A percentile compares a stretch with the other conserved stretches of the same genome.
These are phyloP conservation scores for Damaliscus lunatus DNA, from an alignment of 2,113 vertebrate genomes.

Conservation along the genomic window DNA sequence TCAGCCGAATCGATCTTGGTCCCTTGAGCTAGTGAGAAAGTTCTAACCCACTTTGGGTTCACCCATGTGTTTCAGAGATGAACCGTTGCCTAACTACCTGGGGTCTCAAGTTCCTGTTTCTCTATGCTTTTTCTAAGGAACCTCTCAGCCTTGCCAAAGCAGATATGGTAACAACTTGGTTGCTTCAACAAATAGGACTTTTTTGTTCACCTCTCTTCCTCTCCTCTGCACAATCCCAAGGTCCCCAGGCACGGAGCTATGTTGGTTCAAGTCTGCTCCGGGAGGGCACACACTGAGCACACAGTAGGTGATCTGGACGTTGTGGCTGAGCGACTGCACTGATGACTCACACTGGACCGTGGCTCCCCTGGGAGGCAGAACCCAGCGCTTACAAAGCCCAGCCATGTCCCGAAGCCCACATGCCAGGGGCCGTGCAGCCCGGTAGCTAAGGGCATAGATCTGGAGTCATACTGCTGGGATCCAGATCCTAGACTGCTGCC, in stretches of 20 bases:
- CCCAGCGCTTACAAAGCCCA: not conserved
- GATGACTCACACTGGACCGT: not conserved
- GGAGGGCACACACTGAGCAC: not conserved
- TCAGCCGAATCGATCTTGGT: not conserved
- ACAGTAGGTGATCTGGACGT: not conserved
- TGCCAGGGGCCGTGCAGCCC: not conserved
- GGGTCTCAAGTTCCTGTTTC: conserved; percentile 15
- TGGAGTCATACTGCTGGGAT: not conserved
- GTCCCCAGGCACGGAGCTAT: not conserved
- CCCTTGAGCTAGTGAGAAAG: not conserved
- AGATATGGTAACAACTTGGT: not conserved
- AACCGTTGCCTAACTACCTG: not conserved
- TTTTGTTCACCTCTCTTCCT: not conserved
- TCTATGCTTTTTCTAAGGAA: conserved; percentile 39
- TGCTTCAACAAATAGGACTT: not conserved
- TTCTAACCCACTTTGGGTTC: not conserved
- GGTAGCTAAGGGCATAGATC: not conserved
- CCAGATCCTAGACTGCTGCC: not conserved
- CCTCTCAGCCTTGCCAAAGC: conserved; percentile 37
- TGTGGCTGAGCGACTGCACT: not conserved
- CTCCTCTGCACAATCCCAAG: not conserved
- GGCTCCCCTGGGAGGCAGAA: not conserved
- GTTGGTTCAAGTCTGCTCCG: not conserved
- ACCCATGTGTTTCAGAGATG: not conserved
- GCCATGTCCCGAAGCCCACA: not conserved